Base-by-base conservation (phyloP, 1,140 invertebrate genomes). In the Drosophila paulistorum region DNA sequence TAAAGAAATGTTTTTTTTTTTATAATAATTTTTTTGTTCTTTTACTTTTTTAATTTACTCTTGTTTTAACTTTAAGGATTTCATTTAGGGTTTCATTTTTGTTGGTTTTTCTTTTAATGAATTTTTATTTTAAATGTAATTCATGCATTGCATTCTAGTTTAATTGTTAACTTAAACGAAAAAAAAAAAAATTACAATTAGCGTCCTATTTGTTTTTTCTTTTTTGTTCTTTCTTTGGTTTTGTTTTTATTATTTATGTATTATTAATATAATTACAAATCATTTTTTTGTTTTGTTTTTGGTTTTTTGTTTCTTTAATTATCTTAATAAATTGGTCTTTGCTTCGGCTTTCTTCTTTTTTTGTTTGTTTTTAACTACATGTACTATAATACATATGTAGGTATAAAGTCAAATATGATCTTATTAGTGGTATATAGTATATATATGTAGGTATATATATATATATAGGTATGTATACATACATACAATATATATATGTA, bases 251-350 rank as follows among this genome's bases (percentile, higher is more conserved):
- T 30, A 30, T 30, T 42, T 5, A 42, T 42, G 5, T 42, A 42
- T 42, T 51, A 23, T 51, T 51, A 23, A 51, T 51, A 51, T 51
- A 51, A 51, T 51, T 51, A 51, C 45, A 51, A 51, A 51, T 51
- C 9, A 51, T 68, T 51, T 58, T 51, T 51, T 6, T 51, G 55
- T 35, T 11, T 37, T 58, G 20, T 35, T 51, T 39, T 55, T 63
- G 1, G 20, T 71, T 41, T 39, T 57, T 64, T 4, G 17, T 67
- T 73, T 48, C 60, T 73, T 65, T 58, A 30, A 55, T 74, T 65
- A 45, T 78, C 77, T 85, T 85, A 79, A 90, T 90, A 90, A 90
- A 90, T 90, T 90, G 86, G 86, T 90, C 86, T 90, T 90, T 90
- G 86, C 82, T 82, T 90, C 86, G 81, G 76, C 81, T 90, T 75